Evolutionary conservation across 2,888 invertebrate species (phyloP), one percentile per base, ranked within the genome.

Genomic region (Ariolimax columbianus): DNA sequence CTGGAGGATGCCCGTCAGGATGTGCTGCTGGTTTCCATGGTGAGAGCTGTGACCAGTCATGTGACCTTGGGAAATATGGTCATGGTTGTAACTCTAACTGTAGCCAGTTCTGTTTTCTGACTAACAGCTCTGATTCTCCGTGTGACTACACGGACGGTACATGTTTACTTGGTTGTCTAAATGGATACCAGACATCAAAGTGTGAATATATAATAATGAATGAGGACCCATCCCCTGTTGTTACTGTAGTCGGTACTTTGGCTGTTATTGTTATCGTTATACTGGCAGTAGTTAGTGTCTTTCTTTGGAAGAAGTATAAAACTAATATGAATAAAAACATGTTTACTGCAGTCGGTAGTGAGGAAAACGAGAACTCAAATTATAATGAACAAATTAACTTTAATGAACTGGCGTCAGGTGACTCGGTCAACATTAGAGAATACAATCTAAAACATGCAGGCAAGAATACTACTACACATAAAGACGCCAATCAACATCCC

Each of bases 1-100:
- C 70, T 72, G 81, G 81, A 26, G 81, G 70, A 33, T 81, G 81
- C 55, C 51, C 51, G 4, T 81, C 81, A 51, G 81, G 81, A 17
- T 81, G 81, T 40, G 19, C 70, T 40, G 23, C 72, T 36, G 72
- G 72, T 43, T 81, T 51, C 55, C 47, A 36, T 6, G 81, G 81
- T 6, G 70, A 70, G 23, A 30, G 38, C 47, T 81, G 81, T 36
- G 4, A 14, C 3, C 36, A 51, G 23, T 7, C 63, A 63, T 63
- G 63, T 63, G 30, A 63, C n/a, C 7, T n/a, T 63, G 63, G 63
- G 1, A 63, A 63, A 63, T 63, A 63, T 63, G 63, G 63, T 6
- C n/a, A 63, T 23, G 63, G 63, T 30, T 63, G 63, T 30, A 63
- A 30, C 7, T 63, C n/a, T 30, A 63, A 63, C 63, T 63, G 63